phyloP scores from a whole-genome alignment of 2,888 invertebrate species.

The Villa cingulata region DNA sequence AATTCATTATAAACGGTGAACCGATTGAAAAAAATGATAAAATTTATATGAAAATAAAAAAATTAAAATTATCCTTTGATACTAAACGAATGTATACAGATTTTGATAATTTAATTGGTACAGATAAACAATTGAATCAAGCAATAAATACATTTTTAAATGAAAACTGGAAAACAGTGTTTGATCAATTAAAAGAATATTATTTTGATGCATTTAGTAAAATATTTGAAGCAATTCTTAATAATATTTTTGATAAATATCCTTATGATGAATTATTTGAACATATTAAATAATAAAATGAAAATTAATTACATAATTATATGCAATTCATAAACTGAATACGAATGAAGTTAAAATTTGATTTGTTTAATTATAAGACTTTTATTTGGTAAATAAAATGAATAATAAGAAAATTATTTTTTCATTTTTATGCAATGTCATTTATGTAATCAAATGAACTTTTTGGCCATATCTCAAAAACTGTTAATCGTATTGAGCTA shows the following conservation, averaged over 20 bases:
- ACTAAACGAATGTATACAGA: constrained; percentile 15
- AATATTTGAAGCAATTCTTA: constrained; percentile 26
- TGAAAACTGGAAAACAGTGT: constrained; percentile 36
- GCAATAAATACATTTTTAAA: constrained; percentile 38
- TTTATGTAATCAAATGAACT: no score
- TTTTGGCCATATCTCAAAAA: no score
- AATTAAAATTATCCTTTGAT: not conserved
- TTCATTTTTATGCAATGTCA: no score
- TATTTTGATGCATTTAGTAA: constrained; percentile 21
- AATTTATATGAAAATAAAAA: not conserved
- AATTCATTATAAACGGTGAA: not conserved
- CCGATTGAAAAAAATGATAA: constrained; percentile 2
- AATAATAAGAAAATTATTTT: no score
- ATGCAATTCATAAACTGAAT: no score
- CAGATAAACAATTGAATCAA: constrained; percentile 35
- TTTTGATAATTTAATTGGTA: constrained; percentile 36
- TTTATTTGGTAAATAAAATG: no score
- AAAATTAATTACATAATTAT: no score
- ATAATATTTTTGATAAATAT: constrained; percentile 29
- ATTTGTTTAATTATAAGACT: no score
- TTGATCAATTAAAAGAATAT: constrained; percentile 22
- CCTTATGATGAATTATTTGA: constrained; percentile 27
- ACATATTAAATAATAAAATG: no score
- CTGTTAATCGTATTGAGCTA: no score
- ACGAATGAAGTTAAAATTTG: no score